Conservation (phyloP, 2,113 vertebrate genomes). For the Otocyon megalotis region DNA sequence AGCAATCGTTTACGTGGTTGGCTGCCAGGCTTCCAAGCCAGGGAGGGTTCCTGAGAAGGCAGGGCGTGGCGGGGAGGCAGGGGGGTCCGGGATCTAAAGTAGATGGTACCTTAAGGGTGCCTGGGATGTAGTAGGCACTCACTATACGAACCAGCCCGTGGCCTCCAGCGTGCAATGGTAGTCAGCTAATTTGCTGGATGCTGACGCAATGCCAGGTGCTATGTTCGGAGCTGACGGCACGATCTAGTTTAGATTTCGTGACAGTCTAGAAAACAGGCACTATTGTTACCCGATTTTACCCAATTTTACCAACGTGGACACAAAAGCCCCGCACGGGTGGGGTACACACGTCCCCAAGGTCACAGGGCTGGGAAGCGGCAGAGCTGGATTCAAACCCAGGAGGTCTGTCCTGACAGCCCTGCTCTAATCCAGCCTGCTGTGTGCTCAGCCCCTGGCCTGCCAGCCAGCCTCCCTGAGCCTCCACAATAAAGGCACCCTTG, state of each 20-base stretch:
- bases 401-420: not conserved
- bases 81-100: not conserved
- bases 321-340: not conserved
- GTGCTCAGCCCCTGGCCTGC: not conserved
- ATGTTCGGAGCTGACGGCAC: not conserved
- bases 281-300: not conserved
- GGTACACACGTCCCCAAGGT: not conserved
- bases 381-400: not conserved
- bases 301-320: not conserved
- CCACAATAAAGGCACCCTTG: constrained; percentile 23
- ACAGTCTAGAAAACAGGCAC: not conserved
- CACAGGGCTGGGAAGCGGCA: not conserved
- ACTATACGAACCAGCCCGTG: rapidly evolving
- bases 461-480: not conserved
- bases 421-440: not conserved
- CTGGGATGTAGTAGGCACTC: not conserved
- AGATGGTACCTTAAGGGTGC: not conserved
- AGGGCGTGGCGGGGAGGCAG: not conserved
- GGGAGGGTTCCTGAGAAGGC: not conserved
- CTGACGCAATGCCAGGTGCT: not conserved
- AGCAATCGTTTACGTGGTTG: not conserved
- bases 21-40: not conserved
- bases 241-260: not conserved
- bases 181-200: not conserved
- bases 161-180: not conserved